phyloP scores from a whole-genome alignment of 1,140 invertebrate genomes.

The Scaptodrosophila lebanonensis region DNA sequence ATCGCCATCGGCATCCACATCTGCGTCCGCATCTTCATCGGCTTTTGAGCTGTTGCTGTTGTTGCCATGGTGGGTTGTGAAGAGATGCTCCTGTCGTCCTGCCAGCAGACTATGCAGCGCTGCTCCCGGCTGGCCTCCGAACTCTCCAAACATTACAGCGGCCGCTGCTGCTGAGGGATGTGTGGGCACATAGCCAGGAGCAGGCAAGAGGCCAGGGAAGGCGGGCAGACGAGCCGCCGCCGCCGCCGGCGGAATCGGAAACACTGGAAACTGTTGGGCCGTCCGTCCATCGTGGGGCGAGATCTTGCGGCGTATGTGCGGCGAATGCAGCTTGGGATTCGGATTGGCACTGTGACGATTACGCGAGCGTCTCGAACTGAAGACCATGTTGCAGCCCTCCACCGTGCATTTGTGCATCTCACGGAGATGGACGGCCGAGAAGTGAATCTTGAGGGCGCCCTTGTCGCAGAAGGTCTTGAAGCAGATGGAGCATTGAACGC shows the following conservation, averaged over 20 bases:
- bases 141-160: constrained; percentile 32
- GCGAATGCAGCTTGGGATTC: constrained; percentile 98
- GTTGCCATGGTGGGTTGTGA: too few relatives aligned
- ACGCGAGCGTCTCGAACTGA: constrained; percentile 85
- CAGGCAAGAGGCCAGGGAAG: constrained; percentile 78
- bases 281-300: constrained; percentile 94
- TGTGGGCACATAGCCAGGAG: constrained; percentile 59
- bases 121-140: constrained; percentile 22
- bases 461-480: constrained; percentile 99
- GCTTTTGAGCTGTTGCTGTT: too few relatives aligned
- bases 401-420: constrained; percentile 89
- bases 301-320: constrained; percentile 93
- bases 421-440: constrained; percentile 93
- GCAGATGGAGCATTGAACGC: constrained; percentile 98
- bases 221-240: constrained; percentile 77
- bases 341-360: constrained; percentile 95
- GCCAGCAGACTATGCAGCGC: constrained; percentile 43
- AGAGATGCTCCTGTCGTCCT: constrained; percentile 26
- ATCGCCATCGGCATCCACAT: neutral
- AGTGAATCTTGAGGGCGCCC: constrained; percentile 99
- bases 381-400: constrained; percentile 88
- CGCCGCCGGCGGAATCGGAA: constrained; percentile 54
- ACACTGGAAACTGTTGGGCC: constrained; percentile 87
- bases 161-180: constrained; percentile 34
- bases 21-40: constrained; percentile 13